These are phyloP conservation scores for Ceratina australensis DNA, from an alignment of 1,140 invertebrate species.

Conservation along the genomic window DNA sequence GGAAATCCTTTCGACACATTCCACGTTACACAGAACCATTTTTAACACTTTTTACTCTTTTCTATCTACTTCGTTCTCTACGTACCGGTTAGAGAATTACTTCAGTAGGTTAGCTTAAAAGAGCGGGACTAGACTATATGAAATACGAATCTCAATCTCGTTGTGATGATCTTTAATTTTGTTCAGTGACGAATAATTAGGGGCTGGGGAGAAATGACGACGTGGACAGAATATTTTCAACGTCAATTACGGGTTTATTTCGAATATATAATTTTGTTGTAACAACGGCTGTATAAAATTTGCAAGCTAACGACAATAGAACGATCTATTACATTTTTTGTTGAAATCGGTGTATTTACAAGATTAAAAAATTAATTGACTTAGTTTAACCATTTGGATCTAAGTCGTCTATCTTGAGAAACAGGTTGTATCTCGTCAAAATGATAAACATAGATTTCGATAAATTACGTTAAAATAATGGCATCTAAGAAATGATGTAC, in stretches of 20 bases:
- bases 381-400: constrained; percentile 14
- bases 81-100: neutral
- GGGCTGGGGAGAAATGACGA: neutral
- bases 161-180: neutral
- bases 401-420: constrained; percentile 22
- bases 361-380: constrained; percentile 37
- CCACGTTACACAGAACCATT: constrained; percentile 74
- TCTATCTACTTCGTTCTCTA: neutral
- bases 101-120: constrained; percentile 29
- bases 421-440: constrained; percentile 17
- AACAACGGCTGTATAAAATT: constrained; percentile 60
- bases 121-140: too few relatives aligned
- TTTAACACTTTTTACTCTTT: neutral
- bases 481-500: constrained; percentile 11
- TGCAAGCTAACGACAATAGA: constrained; percentile 3
- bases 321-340: neutral
- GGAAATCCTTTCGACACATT: constrained; percentile 72
- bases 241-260: constrained; percentile 51
- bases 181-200: neutral
- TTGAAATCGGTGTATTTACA: constrained; percentile 8
- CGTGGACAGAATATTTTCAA: constrained; percentile 10
- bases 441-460: constrained; percentile 46
- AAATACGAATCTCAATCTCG: too few relatives aligned
- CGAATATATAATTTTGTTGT: constrained; percentile 53
- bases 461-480: constrained; percentile 40